Conservation (phyloP, 2,113 vertebrate genomes). For the Platanista minor region DNA sequence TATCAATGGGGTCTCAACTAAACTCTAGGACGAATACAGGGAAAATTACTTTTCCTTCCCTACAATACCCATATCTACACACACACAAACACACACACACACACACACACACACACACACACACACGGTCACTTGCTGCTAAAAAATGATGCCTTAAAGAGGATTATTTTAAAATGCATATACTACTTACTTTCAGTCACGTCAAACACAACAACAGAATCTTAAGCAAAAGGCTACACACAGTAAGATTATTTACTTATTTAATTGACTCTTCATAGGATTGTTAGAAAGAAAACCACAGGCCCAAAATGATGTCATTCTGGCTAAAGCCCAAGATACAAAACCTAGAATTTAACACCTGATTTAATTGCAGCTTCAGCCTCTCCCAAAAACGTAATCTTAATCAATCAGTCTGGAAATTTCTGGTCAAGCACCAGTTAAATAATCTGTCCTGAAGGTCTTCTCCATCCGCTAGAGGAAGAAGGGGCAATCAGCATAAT, state of each 20-base stretch:
- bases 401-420: neutral
- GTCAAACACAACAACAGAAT: neutral
- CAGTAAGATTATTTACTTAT: neutral
- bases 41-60: neutral
- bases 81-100: neutral
- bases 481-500: neutral
- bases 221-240: neutral
- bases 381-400: neutral
- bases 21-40: neutral
- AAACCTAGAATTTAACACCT: neutral
- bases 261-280: neutral
- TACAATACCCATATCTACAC: neutral
- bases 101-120: neutral
- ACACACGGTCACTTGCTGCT: neutral
- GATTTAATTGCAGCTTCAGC: neutral
- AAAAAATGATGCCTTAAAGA: conserved; percentile 24
- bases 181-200: neutral
- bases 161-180: conserved; percentile 13
- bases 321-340: neutral
- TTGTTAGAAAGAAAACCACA: neutral
- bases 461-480: neutral
- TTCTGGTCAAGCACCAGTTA: neutral
- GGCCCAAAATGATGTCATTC: neutral
- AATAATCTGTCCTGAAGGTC: neutral
- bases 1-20: neutral